Evolutionary conservation across 2,888 invertebrate genomes (phyloP).

Genomic region (Troilus luridus): DNA sequence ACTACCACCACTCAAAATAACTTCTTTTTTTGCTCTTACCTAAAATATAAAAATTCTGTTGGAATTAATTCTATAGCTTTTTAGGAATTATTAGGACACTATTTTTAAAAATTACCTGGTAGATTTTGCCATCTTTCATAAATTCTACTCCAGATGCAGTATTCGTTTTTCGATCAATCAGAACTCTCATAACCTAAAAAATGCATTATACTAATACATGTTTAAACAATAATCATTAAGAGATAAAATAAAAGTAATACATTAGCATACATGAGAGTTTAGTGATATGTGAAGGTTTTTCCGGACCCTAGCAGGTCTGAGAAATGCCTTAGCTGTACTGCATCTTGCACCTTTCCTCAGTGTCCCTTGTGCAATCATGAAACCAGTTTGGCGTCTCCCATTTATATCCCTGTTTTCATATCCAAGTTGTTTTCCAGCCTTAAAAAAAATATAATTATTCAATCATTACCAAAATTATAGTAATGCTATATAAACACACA

Average conservation of each 20-base stretch:
- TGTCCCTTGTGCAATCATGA: slow-evolving; percentile 91
- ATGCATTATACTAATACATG: neutral
- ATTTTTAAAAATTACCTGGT: slow-evolving; percentile 20
- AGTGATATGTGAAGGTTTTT: slow-evolving; percentile 89
- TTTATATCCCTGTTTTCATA: slow-evolving; percentile 90
- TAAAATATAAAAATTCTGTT: neutral
- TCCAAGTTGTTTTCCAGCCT: slow-evolving; percentile 84
- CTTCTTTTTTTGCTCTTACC: slow-evolving; percentile 80
- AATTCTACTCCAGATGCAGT: slow-evolving; percentile 88
- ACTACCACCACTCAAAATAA: slow-evolving; percentile 91
- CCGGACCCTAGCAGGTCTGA: slow-evolving; percentile 83
- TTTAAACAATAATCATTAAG: neutral
- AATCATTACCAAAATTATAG: neutral
- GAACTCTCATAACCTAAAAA: slow-evolving; percentile 64
- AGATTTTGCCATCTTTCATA: slow-evolving; percentile 71
- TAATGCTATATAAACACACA: too few species aligned
- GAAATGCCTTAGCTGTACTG: slow-evolving; percentile 89
- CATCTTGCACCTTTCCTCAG: slow-evolving; percentile 85
- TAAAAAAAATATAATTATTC: neutral
- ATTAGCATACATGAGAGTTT: slow-evolving; percentile 74
- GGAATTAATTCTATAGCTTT: neutral
- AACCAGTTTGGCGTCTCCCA: slow-evolving; percentile 83
- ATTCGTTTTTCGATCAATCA: slow-evolving; percentile 75
- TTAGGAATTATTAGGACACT: neutral
- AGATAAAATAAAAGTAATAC: neutral